Base-by-base conservation (phyloP, 2,888 invertebrate species). In the Anticlea derivata region DNA sequence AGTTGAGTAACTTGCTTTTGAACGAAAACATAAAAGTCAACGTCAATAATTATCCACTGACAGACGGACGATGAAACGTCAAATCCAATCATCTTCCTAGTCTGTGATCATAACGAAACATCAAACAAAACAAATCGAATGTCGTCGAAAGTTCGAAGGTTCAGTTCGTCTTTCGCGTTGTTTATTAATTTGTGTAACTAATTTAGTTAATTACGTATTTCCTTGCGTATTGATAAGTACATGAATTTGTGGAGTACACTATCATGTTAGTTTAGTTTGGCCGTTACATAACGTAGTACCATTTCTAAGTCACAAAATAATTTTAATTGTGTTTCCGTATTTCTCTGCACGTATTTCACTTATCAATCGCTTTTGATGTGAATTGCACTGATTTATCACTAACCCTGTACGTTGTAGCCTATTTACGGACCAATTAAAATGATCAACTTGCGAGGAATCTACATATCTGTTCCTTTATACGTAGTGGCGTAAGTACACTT, bases 391-490 rank as follows among this genome's bases (percentile, higher is more conserved):
- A 40, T 40, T 30, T 58, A 49, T 57, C 58, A 60, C 23, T 47
- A 40, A 50, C 44, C 57, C 60, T 56, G 57, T 35, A 40, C 34
- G 46, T 45, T 41, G 57, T 51, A 35, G 50, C 8, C 2, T 33
- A 20, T 46, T 46, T 12, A 33, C 35, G 50, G 38, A 49, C 17
- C 31, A 45, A 33, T 51, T 57, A 73, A 55, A 60, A 80, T 80
- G 80, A 51, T 78, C 60, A 68, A 78, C 40, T 53, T 71, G 23
- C 43, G 57, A 55, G 80, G 81, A 66, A 59, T 83, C 26, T 51
- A 77, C 44, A 68, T 83, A 58, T 75, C 75, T 60, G 68, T 81
- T 62, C 77, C 75, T 60, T 50, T 84, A 7, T 85, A 86, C 50
- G 59, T 59, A 0, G 27, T 63, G 58, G 75, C 64, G 86, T 86